A percentile compares a stretch with the other conserved stretches of the same genome.
Evolutionary conservation across 2,888 invertebrate species (phyloP).

Genomic region (Gastrophysa polygoni): DNA sequence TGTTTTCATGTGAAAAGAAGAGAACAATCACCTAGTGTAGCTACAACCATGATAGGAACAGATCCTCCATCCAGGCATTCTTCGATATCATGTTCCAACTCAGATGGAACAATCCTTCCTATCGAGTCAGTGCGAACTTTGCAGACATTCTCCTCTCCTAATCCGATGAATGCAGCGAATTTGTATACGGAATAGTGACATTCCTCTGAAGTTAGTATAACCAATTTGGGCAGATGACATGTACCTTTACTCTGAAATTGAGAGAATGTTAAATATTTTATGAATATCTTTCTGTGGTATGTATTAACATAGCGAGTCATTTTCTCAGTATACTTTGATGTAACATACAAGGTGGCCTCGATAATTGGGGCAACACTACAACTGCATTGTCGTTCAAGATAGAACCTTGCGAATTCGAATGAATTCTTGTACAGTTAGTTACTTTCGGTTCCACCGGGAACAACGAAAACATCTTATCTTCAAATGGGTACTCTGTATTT

Average conservation of each 20-base stretch:
- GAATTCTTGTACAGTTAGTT: too few relatives aligned
- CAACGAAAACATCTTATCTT: too few relatives aligned
- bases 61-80: conserved; percentile 48
- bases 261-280: background rate
- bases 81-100: conserved; percentile 54
- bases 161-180: conserved; percentile 64
- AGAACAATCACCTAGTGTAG: conserved; percentile 52
- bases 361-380: too few relatives aligned
- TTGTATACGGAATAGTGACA: conserved; percentile 68
- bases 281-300: too few relatives aligned
- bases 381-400: too few relatives aligned
- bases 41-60: conserved; percentile 60
- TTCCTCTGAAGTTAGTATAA: conserved; percentile 64
- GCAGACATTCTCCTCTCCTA: conserved; percentile 65
- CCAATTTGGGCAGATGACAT: conserved; percentile 54
- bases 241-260: conserved; percentile 55
- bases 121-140: conserved; percentile 57
- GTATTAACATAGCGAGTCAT: too few relatives aligned
- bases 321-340: too few relatives aligned
- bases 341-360: too few relatives aligned
- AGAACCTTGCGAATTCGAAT: too few relatives aligned
- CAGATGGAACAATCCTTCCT: conserved; percentile 55
- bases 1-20: too few relatives aligned
- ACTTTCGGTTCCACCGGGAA: too few relatives aligned
- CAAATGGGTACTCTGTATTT: too few relatives aligned